Evolutionary conservation across 2,113 vertebrate genomes (phyloP).

Genomic region (Leuciscus idus): DNA sequence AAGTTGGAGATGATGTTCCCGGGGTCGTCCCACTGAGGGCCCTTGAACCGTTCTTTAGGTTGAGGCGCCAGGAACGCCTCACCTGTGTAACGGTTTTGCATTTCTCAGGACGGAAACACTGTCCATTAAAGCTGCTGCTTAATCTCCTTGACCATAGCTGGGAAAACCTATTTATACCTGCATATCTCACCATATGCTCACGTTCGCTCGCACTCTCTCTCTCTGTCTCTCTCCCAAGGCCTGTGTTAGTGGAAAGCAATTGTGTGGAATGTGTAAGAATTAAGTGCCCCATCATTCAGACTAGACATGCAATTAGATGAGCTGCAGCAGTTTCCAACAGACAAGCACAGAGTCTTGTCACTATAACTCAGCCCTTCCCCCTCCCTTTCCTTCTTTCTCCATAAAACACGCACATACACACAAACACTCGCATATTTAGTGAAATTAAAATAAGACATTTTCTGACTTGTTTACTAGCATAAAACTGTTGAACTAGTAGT

Average conservation of each 20-base stretch:
- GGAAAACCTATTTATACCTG: slow-evolving; percentile 84
- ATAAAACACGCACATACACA: slow-evolving; percentile 38
- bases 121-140: slow-evolving; percentile 79
- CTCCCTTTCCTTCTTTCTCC: slow-evolving; percentile 43
- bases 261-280: slow-evolving; percentile 95
- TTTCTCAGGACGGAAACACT: slow-evolving; percentile 69
- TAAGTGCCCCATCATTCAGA: slow-evolving; percentile 96
- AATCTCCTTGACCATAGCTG: slow-evolving; percentile 72
- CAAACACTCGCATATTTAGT: slow-evolving; percentile 42
- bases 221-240: slow-evolving; percentile 71
- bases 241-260: slow-evolving; percentile 90
- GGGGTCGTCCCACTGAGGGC: neutral
- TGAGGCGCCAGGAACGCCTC: neutral
- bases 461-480: neutral
- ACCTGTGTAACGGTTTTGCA: neutral
- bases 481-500: neutral
- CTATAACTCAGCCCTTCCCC: slow-evolving; percentile 86
- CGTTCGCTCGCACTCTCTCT: slow-evolving; percentile 69
- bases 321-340: slow-evolving; percentile 89
- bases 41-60: slow-evolving; percentile 2
- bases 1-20: slow-evolving; percentile 12
- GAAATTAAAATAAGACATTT: neutral
- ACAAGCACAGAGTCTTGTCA: slow-evolving; percentile 87
- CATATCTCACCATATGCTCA: slow-evolving; percentile 86
- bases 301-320: slow-evolving; percentile 95